Base-by-base conservation (phyloP, 1,140 invertebrate species). In the Temnothorax nylanderi region DNA sequence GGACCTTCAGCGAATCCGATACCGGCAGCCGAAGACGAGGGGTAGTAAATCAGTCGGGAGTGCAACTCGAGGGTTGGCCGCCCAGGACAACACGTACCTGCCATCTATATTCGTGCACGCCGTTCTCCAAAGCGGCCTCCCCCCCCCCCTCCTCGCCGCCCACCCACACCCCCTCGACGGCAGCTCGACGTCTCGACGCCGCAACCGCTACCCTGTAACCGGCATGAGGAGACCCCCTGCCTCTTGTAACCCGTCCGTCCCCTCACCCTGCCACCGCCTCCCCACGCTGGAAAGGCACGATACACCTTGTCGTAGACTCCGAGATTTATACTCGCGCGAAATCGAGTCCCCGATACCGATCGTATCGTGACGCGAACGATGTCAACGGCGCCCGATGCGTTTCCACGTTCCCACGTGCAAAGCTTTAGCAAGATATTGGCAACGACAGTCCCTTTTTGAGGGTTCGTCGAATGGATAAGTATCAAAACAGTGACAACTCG, bases 21-120 rank as follows among this genome's bases (percentile, higher is more conserved):
- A 93, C 91, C 90, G 80, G 64, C 82, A 87, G 84, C 77, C 78
- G 87, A 90, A 88, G 87, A 88, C 86, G 75, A 85, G 81, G 80
- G 90, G 92, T 74, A 91, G 93, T 94, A 94, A 93, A 94, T 94
- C 93, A 93, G 93, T 93, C 92, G 92, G 90, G 92, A 91, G 81
- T 90, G 86, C 86, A 88, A 84, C 86, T 86, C 76, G 87, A 88
- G 89, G 91, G 91, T 93, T 89, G 87, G 91, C 87, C 75, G 89
- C 74, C 86, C 89, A 93, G 92, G 92, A 93, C 93, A 93, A 94
- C 93, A 94, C 93, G 93, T 94, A 93, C 91, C 90, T 93, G 92
- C 93, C 92, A 93, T 93, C 93, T 89, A 94, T 93, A 93, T 93
- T 92, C 92, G 72, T 89, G 85, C 77, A 41, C 89, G 18, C 86